Evolutionary conservation across 2,888 invertebrate genomes (phyloP), one percentile per base, ranked within the genome.

Genomic region (Trachelus tabidus): DNA sequence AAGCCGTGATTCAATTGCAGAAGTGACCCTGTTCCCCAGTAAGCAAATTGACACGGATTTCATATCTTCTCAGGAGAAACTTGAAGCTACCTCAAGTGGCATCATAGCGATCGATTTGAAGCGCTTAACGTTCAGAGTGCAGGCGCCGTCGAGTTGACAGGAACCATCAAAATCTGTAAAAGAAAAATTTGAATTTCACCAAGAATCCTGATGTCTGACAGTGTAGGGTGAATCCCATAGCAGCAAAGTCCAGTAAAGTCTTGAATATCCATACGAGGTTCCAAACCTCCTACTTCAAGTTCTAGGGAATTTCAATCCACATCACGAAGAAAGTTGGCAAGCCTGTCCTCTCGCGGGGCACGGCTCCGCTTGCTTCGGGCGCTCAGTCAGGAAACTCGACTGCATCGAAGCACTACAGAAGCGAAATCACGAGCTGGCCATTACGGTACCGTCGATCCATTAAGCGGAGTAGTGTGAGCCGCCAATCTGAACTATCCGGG

Each of bases 331-430:
- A 56, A 3, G 83, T 90, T 90, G 90, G 87, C 82, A 83, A 81
- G 79, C 75, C 80, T 87, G 88, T 1, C 12, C 76, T 37, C 86
- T 85, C 81, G 83, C 85, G 88, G 89, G 89, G 89, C 87, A 88
- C 86, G 90, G 88, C 89, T 90, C 88, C 78, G 76, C 81, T 80
- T 78, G 83, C 81, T 79, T 83, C 83, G 81, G 85, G 81, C 85
- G 87, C 85, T 91, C 89, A 91, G 91, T 91, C 88, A 84, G 84
- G 83, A 88, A 89, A 89, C 88, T 89, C 87, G 85, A 81, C 87
- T 91, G 91, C 91, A 91, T 85, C 90, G 89, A 88, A 86, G 81
- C 86, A 85, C 86, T 88, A 86, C 89, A 75, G 77, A 79, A 77
- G 34, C 31, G 34, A 34, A 71, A 71, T 71, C 71, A 31, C 33